Percentiles rank a stretch among this genome's conserved stretches.
Evolutionary conservation across 2,113 vertebrate species (phyloP).

Genomic region (Hypocryptadius cinnamomeus): DNA sequence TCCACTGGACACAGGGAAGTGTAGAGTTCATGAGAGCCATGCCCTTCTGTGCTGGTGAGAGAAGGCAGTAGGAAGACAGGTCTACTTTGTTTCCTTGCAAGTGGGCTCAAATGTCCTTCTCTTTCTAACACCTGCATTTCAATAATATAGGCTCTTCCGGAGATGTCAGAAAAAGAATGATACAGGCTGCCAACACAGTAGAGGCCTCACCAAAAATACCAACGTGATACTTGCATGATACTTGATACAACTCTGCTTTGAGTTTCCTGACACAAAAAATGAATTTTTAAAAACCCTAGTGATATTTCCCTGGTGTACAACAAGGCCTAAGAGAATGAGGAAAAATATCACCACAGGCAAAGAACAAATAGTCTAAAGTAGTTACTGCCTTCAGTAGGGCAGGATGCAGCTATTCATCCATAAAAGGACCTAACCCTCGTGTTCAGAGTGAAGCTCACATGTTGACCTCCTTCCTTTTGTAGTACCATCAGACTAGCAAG

Average conservation of each 20-base stretch:
- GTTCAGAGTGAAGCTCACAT: not conserved
- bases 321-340: not conserved
- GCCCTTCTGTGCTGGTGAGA: not conserved
- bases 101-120: not conserved
- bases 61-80: not conserved
- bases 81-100: not conserved
- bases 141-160: not conserved
- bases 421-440: not conserved
- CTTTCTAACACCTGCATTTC: not conserved
- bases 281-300: rapidly evolving
- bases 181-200: not conserved
- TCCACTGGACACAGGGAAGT: not conserved
- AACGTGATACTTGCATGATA: not conserved
- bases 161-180: not conserved
- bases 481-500: not conserved
- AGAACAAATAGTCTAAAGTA: not conserved
- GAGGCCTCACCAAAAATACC: not conserved
- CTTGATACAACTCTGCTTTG: not conserved
- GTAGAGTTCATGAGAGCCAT: not conserved
- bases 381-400: not conserved
- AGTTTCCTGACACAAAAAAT: not conserved
- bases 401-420: not conserved
- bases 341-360: not conserved
- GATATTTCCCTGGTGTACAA: not conserved
- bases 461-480: not conserved